phyloP scores from a whole-genome alignment of 2,113 vertebrate genomes.

The Motacilla tschutschensis region DNA sequence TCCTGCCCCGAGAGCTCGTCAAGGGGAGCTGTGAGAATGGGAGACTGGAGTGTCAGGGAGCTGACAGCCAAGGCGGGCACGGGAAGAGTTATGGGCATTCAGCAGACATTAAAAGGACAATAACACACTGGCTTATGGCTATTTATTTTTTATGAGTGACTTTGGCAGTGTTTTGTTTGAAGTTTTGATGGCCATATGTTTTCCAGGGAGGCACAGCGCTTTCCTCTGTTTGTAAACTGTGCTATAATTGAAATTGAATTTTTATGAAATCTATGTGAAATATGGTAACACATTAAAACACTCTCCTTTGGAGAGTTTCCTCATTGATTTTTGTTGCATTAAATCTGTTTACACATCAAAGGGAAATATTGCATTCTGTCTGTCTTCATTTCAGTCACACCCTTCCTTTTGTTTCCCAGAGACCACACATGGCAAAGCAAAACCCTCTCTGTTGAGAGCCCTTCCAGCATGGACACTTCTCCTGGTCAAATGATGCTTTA shows the following conservation, averaged over 20 bases:
- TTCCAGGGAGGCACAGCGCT: conserved; percentile 47
- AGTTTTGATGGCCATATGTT: conserved; percentile 70
- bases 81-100: conserved; percentile 48
- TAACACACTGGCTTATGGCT: conserved; percentile 61
- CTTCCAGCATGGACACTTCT: not conserved
- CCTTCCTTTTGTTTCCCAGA: conserved; percentile 52
- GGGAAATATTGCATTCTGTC: conserved; percentile 59
- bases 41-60: conserved; percentile 7
- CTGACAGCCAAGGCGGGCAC: not conserved
- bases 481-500: conserved; percentile 14
- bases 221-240: conserved; percentile 55
- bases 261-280: conserved; percentile 65
- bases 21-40: not conserved
- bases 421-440: conserved; percentile 16
- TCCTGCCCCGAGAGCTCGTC: not conserved
- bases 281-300: conserved; percentile 66
- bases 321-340: conserved; percentile 65
- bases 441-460: conserved; percentile 6
- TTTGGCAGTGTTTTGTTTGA: conserved; percentile 65
- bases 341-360: conserved; percentile 65
- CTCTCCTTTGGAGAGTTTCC: conserved; percentile 56
- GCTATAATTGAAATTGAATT: conserved; percentile 71
- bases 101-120: conserved; percentile 63
- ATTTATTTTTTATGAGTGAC: conserved; percentile 58
- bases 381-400: conserved; percentile 48